Percentiles rank a stretch among this genome's conserved stretches.
phyloP scores from a whole-genome alignment of 2,797 vertebrate species.

The Cuculus canorus region DNA sequence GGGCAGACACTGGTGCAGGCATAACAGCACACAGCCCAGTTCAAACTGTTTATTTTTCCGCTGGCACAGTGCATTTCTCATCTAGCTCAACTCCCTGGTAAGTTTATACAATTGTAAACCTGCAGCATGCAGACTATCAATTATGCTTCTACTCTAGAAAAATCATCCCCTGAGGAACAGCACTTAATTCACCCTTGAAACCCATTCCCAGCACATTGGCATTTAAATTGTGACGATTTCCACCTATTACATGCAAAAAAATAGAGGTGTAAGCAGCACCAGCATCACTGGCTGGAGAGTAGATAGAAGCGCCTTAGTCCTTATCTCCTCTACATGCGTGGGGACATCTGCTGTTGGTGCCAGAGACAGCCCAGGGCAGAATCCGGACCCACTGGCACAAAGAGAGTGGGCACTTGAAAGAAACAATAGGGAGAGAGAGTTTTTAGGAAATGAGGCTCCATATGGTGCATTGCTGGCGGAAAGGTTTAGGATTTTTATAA shows the following conservation, averaged over 20 bases:
- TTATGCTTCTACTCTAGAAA: neutral
- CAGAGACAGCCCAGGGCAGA: neutral
- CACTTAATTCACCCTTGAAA: neutral
- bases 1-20: neutral
- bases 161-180: neutral
- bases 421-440: neutral
- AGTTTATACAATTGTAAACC: neutral
- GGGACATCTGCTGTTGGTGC: rapidly evolving
- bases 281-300: neutral
- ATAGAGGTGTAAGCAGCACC: neutral
- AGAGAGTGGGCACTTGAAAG: neutral
- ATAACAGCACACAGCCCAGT: neutral
- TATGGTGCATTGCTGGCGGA: rapidly evolving
- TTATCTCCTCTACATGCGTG: rapidly evolving
- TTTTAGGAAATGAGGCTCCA: neutral
- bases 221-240: neutral
- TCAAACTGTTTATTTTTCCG: neutral
- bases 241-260: neutral
- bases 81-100: neutral
- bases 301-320: neutral
- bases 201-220: neutral
- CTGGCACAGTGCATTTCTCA: rapidly evolving
- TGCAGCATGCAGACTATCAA: neutral
- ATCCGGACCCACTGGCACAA: neutral
- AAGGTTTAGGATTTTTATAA: neutral